Evolutionary conservation across 2,113 vertebrate genomes (phyloP).

Genomic region (Cryptoleucopteryx plumbea): DNA sequence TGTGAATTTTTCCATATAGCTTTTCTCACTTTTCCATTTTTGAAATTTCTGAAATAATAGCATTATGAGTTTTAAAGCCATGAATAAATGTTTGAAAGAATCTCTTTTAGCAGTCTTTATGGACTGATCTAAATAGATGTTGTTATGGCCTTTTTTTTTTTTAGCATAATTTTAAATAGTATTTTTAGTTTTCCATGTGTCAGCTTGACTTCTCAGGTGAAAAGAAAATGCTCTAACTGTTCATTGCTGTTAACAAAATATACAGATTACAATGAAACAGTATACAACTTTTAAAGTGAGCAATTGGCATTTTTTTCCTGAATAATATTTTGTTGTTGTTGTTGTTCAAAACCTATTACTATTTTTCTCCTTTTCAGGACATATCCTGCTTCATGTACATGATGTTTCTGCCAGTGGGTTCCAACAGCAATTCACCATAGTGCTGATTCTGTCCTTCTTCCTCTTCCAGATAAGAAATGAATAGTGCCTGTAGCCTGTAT

Average conservation of each 20-base stretch:
- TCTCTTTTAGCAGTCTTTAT: background rate
- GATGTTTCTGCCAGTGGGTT: background rate
- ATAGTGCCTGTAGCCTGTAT: background rate
- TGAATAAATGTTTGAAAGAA: background rate
- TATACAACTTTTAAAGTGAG: background rate
- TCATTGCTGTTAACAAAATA: background rate
- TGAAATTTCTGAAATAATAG: background rate
- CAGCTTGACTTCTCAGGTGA: background rate
- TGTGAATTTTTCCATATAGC: background rate
- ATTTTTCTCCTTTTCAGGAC: background rate
- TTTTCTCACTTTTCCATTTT: background rate
- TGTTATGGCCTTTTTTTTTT: background rate
- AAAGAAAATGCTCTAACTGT: background rate
- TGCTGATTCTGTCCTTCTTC: background rate
- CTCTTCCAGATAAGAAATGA: background rate
- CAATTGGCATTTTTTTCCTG: background rate
- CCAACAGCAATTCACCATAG: background rate
- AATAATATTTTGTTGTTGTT: background rate
- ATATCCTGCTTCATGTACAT: background rate
- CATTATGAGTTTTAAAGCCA: background rate
- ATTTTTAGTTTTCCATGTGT: background rate
- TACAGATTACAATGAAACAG: background rate
- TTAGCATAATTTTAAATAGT: background rate
- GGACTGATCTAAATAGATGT: background rate
- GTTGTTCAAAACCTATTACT: background rate